Base-by-base conservation (phyloP, 2,888 invertebrate species). In the Diabrotica balteata region DNA sequence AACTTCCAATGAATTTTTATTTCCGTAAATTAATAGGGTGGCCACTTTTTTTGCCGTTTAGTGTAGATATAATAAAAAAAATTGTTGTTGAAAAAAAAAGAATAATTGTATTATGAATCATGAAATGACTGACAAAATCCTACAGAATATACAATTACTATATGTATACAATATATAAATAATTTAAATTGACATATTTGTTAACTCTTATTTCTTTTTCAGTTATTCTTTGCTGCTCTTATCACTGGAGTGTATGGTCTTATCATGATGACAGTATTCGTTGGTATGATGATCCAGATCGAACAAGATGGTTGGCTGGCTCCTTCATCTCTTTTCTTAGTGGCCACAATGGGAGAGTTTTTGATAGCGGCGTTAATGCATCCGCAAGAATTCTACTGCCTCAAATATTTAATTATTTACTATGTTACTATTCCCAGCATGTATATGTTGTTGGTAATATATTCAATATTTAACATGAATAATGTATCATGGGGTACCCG, bases 401-500 rank as follows among this genome's bases (percentile, higher is more conserved):
- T 96, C n/a, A 81, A 91, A 49, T 92, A 90, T 76, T 88, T 93
- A 11, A 80, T 89, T 68, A 89, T 97, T 51, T 97, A 97, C 82
- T 93, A 93, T 81, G 90, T 97, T 57, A 94, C 96, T 7, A 95
- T 97, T 62, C 97, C 97, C 0, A 94, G 95, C 73, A 97, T 97
- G 93, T 97, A 97, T 83, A 90, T 97, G 88, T 85, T 97, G 80
- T 87, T 97, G 63, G 92, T 96, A 73, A 92, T 97, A 65, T 97
- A 95, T 82, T 95, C 96, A 0, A 86, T 97, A 43, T 95, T 96
- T 81, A 97, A 97, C 82, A 88, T 97, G 85, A 95, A 97, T 82
- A 93, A 95, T 78, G 93, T 97, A 5, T 91, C 93, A 1, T 97
- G 97, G 97, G 97, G 97, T 7, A 97, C 97, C 0, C 86, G 97